Base-by-base conservation (phyloP, 2,888 invertebrate species). In the Ornithoptera alexandrae region DNA sequence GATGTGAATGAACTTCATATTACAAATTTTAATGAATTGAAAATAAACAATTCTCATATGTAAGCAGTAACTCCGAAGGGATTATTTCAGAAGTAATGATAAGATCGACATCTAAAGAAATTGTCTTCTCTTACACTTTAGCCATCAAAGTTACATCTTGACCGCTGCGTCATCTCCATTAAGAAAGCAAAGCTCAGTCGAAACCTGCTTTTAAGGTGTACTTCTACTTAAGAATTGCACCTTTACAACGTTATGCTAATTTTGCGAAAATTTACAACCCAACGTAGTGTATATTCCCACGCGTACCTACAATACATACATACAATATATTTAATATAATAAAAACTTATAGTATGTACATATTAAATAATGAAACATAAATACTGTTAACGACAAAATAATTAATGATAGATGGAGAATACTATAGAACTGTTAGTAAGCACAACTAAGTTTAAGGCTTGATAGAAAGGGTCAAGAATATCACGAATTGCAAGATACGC, bases 71-170 rank as follows among this genome's bases (percentile, higher is more conserved):
- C 61, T 46, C 57, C n/a, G 61, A 69, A 69, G 46, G 65, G 57
- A 68, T 68, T 62, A 46, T 58, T 36, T 30, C n/a, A 12, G 18
- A n/a, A 62, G 61, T 20, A 20, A 20, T 24, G 65, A 65, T 69
- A 65, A 65, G 30, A 69, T 36, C 18, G 22, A 62, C 20, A 57
- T 15, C 22, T 46, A 7, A 42, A 57, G 10, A 53, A 56, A 74
- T 75, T 72, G 74, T 58, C 67, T 57, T 68, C 69, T 73, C 68
- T 74, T 72, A 67, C n/a, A 67, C 60, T 62, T 61, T 39, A 18
- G 60, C 46, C 61, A n/a, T 46, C 67, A 57, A 24, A 57, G 36
- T 50, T 56, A 61, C 53, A 65, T 65, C 42, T 46, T 62, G 46
- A 62, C 58, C 62, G 66, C 66, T 62, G 46, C 39, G 42, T 50